These are phyloP conservation scores for Beris morrisii DNA, from an alignment of 2,888 invertebrate species.

Conservation along the genomic window DNA sequence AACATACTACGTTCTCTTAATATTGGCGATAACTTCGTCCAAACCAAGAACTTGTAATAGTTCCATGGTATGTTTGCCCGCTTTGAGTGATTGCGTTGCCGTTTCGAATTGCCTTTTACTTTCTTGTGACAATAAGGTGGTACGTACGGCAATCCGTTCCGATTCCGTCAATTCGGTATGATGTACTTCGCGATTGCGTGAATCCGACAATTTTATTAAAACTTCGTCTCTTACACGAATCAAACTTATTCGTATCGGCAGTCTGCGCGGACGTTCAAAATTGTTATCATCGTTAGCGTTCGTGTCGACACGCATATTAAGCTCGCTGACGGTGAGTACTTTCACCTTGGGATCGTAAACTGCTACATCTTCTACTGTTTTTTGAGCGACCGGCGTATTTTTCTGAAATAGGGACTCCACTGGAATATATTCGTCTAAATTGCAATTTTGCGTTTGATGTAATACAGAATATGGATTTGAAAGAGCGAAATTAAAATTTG, in stretches of 20 bases:
- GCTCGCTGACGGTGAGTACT: conserved; percentile 9
- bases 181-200: background rate
- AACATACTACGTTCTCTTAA: no score
- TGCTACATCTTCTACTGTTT: background rate
- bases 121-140: background rate
- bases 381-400: background rate
- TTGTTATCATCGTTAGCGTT: background rate
- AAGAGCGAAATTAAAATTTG: background rate
- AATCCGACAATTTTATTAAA: conserved; percentile 1
- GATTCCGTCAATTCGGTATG: background rate
- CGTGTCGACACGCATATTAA: background rate
- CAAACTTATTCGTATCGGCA: conserved; percentile 12
- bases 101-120: background rate
- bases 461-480: no score
- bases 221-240: conserved; percentile 13
- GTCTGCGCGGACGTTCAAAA: background rate
- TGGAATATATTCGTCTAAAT: no score
- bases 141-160: conserved; percentile 1
- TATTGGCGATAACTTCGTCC: no score
- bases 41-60: conserved; percentile 4
- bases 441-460: no score
- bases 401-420: no score
- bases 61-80: background rate
- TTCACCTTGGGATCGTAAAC: conserved; percentile 3
- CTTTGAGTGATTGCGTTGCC: background rate